phyloP scores from a whole-genome alignment of 2,888 invertebrate species.

The Platynereis dumerilii region DNA sequence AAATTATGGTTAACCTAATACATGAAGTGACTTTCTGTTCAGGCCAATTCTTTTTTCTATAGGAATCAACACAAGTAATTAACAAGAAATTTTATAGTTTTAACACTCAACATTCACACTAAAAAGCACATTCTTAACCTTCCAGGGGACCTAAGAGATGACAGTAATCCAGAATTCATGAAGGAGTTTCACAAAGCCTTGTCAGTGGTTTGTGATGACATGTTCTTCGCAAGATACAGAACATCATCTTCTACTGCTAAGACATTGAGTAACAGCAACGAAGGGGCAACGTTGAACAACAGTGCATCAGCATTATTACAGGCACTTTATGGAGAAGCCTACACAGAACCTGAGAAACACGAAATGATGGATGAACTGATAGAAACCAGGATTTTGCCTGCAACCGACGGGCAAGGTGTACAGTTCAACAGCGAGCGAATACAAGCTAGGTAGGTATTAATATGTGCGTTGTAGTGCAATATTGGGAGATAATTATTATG shows the following conservation, averaged over 20 bases:
- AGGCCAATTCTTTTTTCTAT: too few species aligned
- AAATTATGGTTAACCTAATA: too few species aligned
- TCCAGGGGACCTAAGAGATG: constrained; percentile 56
- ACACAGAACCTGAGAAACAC: constrained; percentile 53
- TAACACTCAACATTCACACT: too few species aligned
- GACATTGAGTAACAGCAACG: constrained; percentile 36
- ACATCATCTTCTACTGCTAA: constrained; percentile 40
- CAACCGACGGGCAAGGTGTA: constrained; percentile 50
- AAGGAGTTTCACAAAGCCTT: constrained; percentile 56
- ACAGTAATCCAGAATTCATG: constrained; percentile 54
- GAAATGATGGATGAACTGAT: constrained; percentile 54
- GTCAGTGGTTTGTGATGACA: constrained; percentile 57
- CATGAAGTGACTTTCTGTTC: too few species aligned
- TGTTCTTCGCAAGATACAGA: constrained; percentile 58
- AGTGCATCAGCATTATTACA: constrained; percentile 47
- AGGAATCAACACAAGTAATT: too few species aligned
- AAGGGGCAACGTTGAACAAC: constrained; percentile 32
- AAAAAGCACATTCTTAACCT: too few species aligned
- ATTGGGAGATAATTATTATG: too few species aligned
- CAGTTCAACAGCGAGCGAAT: constrained; percentile 52
- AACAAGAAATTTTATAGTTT: too few species aligned
- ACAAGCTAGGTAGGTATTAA: constrained; percentile 46
- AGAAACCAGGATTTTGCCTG: constrained; percentile 52
- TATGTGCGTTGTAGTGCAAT: too few species aligned
- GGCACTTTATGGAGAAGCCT: constrained; percentile 51